These are phyloP conservation scores for Anoplopoma fimbria DNA, from an alignment of 2,113 vertebrate species.

Conservation along the genomic window DNA sequence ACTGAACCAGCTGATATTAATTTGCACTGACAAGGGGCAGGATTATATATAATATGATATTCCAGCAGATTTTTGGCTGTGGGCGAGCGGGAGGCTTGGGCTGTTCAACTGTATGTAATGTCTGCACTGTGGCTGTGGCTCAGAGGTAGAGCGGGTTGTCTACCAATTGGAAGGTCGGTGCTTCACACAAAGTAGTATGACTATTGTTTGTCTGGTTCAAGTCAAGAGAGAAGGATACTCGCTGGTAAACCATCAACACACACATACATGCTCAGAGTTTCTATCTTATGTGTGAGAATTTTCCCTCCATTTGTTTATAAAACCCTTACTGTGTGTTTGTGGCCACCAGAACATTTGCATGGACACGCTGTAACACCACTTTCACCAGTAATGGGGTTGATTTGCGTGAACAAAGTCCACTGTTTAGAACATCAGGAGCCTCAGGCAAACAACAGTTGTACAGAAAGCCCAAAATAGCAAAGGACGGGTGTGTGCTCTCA, in stretches of 20 bases:
- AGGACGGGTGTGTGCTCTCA: slow-evolving; percentile 4
- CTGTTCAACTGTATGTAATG: no score
- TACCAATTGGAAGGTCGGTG: no score
- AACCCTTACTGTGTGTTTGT: not conserved
- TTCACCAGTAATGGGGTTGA: not conserved
- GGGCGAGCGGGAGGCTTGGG: no score
- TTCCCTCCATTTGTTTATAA: not conserved
- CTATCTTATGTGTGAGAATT: not conserved
- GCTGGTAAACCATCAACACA: no score
- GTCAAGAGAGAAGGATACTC: not conserved
- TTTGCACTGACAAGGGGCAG: no score
- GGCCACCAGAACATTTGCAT: not conserved
- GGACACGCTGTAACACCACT: no score
- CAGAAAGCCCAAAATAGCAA: not conserved
- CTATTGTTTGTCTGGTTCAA: not conserved
- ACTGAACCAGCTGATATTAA: no score
- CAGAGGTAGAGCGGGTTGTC: not conserved
- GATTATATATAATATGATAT: no score
- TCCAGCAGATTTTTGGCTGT: no score
- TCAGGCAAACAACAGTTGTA: not conserved
- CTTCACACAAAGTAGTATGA: not conserved
- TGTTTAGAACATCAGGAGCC: not conserved
- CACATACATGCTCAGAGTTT: not conserved
- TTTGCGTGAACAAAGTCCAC: not conserved
- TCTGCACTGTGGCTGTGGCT: not conserved